Base-by-base conservation (phyloP, 2,797 vertebrate genomes). In the Acanthurus tractus region DNA sequence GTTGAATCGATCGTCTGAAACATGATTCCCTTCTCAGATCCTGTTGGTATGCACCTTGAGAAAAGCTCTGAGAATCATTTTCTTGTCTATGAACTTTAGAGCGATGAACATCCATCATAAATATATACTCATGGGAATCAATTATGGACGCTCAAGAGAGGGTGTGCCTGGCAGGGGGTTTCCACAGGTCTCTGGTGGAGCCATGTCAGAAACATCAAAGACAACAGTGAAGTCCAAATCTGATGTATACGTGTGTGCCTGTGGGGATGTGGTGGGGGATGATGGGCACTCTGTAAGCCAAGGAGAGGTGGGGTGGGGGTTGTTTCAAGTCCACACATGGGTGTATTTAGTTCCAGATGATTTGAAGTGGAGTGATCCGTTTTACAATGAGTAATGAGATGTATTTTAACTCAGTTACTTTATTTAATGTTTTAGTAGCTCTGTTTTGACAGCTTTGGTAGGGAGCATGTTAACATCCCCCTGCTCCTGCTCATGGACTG, bases 271-370 rank as follows among this genome's bases (percentile, higher is more conserved):
- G 63, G 63, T 8, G n/a, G 64, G 48, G 79, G 46, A 23, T 61
- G 62, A 57, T 15, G 25, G 73, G 54, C 48, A 53, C 34, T 48
- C 63, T 66, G 6, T 25, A 45, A 70, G 65, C 42, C 67, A 53
- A 36, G 40, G 22, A 69, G 70, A 64, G 67, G 71, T 17, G 54
- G 54, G 45, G 45, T 15, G 36, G 50, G 25, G 62, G 59, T 50
- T 62, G 46, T 59, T 48, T 6, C 6, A 46, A 63, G 63, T 74
- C 86, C 70, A 89, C 91, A 92, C 82, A 91, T 93, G 91, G 85
- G 70, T 78, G 62, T 67, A 62, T 83, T 93, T 92, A 88, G 90
- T 93, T 93, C 88, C 84, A 81, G 84, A 74, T 90, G 85, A 91
- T 88, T 82, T 83, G 70, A 40, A 77, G 81, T 65, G 61, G 82